Percentiles rank a stretch among this genome's conserved stretches.
Conservation (phyloP, 2,888 invertebrate genomes). For the Digitonthophagus gazella region DNA sequence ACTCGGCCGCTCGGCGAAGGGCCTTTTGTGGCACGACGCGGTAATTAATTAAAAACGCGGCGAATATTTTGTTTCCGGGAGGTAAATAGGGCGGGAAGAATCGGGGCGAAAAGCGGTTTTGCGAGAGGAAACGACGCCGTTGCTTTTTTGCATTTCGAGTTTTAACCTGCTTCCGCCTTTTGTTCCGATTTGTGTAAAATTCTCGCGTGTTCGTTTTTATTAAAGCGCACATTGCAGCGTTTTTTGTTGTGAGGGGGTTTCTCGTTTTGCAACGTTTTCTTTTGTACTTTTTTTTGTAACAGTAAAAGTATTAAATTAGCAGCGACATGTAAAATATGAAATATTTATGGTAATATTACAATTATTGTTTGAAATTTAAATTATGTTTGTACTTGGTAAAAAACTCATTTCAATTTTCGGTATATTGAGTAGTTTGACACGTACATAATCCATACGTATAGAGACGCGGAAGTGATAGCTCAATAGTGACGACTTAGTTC, state of each 20-base stretch:
- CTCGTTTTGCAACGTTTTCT: too few species aligned
- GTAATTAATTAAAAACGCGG: neutral
- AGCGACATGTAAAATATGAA: neutral
- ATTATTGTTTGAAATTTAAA: too few species aligned
- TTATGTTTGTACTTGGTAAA: too few species aligned
- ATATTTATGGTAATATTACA: too few species aligned
- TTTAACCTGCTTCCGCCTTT: neutral
- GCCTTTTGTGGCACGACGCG: neutral
- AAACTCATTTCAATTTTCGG: too few species aligned
- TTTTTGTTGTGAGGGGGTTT: too few species aligned
- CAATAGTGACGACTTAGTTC: constrained; percentile 6
- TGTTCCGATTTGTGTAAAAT: neutral
- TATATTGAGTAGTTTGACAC: too few species aligned
- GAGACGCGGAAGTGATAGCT: neutral
- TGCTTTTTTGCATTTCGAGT: neutral
- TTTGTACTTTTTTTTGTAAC: neutral
- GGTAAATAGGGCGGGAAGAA: neutral
- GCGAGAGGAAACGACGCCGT: neutral
- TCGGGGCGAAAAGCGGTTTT: neutral
- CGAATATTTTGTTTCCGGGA: neutral
- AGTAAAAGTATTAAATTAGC: neutral
- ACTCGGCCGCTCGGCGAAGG: neutral
- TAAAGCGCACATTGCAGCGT: neutral
- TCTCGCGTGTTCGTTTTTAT: neutral
- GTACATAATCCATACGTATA: too few species aligned